Conservation (phyloP, 2,888 invertebrate species). For the Nemotelus nigrinus region DNA sequence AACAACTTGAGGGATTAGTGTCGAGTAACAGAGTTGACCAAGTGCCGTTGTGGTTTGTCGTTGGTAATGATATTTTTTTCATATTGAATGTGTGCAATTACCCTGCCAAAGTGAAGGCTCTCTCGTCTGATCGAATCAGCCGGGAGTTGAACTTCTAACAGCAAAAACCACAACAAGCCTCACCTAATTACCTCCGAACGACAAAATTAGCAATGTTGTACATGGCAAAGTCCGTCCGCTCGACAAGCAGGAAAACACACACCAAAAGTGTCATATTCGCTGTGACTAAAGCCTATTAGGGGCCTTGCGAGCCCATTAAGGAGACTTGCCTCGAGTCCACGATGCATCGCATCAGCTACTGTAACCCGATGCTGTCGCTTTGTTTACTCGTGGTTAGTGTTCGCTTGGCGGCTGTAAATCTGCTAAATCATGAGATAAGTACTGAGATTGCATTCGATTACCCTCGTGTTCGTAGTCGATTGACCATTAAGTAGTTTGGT, state of each 20-base stretch:
- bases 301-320: conserved; percentile 29
- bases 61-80: neutral
- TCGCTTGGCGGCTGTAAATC: conserved; percentile 26
- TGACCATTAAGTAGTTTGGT: conserved; percentile 11
- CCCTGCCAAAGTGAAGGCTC: no score
- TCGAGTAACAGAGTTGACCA: conserved; percentile 12
- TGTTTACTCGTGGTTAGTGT: conserved; percentile 31
- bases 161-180: conserved; percentile 34
- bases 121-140: no score
- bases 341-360: neutral
- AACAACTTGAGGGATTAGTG: conserved; percentile 37
- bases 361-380: conserved; percentile 35
- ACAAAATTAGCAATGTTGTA: conserved; percentile 37
- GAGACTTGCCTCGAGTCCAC: conserved; percentile 8
- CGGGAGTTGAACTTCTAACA: neutral
- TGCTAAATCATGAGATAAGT: conserved; percentile 32
- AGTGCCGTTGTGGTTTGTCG: conserved; percentile 12
- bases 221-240: conserved; percentile 31
- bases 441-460: conserved; percentile 36
- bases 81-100: no score
- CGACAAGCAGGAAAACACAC: conserved; percentile 39
- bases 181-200: conserved; percentile 38
- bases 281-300: conserved; percentile 32
- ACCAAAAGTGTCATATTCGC: conserved; percentile 42
- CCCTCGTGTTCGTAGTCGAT: conserved; percentile 1